Evolutionary conservation across 2,113 vertebrate genomes (phyloP), one percentile per base, ranked within the genome.

Genomic region (Dermatemys mawii): DNA sequence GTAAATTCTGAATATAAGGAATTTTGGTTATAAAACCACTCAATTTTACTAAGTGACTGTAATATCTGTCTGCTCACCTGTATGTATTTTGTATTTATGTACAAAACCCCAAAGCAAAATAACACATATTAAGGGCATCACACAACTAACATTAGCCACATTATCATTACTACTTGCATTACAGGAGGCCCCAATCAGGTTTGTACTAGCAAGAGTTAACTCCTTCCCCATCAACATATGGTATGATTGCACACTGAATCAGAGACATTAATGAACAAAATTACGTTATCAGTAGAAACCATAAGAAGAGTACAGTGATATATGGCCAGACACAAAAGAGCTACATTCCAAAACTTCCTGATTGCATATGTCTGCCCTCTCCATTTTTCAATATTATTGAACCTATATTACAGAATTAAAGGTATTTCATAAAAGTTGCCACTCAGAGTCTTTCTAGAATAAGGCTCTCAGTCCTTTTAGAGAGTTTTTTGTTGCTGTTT

Each of bases 1-100:
- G 49, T 32, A 80, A 83, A 75, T 67, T 78, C 29, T 86, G 54
- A 88, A 67, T 29, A 26, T 13, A 76, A 29, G 91, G 84, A 81
- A 95, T 81, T 0, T 1, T 32, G 9, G 41, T 1, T 38, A 76
- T 27, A 83, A 85, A 86, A 1, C 11, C 55, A 87, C 44, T 1
- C 5, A 89, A 90, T 75, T 3, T n/a, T 80, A 35, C n/a, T 21
- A 82, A 44, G 35, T 67, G 63, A n/a, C 13, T 67, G 76, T 86
- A 50, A 2, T 1, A 1, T 6, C 12, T 9, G 4, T 29, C 29
- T 60, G 57, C 16, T 29, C 2, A 11, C 27, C 13, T 60, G 57
- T 32, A 60, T 60, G 29, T 35, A 16, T 60, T 11, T 60, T 35
- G 12, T 16, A 16, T 60, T 60, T 60, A 60, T 60, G 57, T 32